Percentiles rank a stretch among this genome's conserved stretches.
These are phyloP conservation scores for Ranitomeya variabilis DNA, from an alignment of 2,113 vertebrate genomes.

Conservation along the genomic window DNA sequence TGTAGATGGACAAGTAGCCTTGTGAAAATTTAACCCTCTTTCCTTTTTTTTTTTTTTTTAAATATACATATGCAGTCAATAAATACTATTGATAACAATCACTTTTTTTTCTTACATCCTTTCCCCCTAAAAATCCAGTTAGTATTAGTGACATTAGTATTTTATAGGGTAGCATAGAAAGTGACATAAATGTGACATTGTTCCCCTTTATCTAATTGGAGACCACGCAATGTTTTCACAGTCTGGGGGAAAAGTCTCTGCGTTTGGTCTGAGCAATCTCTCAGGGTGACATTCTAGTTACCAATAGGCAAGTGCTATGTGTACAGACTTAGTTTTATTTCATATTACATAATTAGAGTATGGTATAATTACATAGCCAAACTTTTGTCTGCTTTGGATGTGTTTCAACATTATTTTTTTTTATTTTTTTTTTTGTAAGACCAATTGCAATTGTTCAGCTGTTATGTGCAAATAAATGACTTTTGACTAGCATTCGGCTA, in stretches of 20 bases:
- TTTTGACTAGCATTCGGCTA: conserved; percentile 13
- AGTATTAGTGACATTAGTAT: neutral
- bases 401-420: conserved; percentile 25
- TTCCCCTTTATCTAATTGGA: neutral
- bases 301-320: neutral
- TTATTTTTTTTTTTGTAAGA: conserved; percentile 47
- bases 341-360: neutral
- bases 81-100: neutral
- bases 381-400: conserved; percentile 46
- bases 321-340: conserved; percentile 3
- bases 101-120: neutral
- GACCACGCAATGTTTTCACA: no score
- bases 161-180: neutral
- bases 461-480: conserved; percentile 45
- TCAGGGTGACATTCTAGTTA: neutral
- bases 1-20: neutral
- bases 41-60: neutral
- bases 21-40: neutral
- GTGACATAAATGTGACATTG: neutral
- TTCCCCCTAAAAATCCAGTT: neutral
- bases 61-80: neutral
- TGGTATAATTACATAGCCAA: conserved; percentile 20
- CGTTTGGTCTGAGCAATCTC: conserved; percentile 21
- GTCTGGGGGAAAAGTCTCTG: neutral
- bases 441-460: conserved; percentile 19